phyloP scores from a whole-genome alignment of 2,888 invertebrate species.

The Meiosimyza platycephala region DNA sequence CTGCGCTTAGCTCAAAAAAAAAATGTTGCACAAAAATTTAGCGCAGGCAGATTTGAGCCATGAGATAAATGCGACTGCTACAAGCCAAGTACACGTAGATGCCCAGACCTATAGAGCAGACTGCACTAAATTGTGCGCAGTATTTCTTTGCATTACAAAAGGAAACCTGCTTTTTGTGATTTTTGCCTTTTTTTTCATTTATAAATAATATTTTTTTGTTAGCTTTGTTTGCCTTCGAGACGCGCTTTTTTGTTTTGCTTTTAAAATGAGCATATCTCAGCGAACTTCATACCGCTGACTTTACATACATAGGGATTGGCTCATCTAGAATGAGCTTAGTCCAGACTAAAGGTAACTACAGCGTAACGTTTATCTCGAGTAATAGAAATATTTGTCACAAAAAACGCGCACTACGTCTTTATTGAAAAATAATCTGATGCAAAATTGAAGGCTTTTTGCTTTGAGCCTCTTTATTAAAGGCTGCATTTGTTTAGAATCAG shows the following conservation, averaged over 20 bases:
- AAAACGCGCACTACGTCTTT: constrained; percentile 24
- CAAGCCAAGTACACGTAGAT: not conserved
- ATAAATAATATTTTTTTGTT: no score
- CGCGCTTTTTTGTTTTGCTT: no score
- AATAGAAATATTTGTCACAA: constrained; percentile 34
- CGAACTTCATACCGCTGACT: no score
- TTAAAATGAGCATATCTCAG: no score
- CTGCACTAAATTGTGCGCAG: not conserved
- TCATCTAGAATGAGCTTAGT: no score
- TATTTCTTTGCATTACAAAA: not conserved
- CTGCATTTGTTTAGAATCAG: not conserved
- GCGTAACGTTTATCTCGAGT: not conserved
- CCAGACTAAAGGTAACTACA: no score
- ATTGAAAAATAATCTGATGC: constrained; percentile 29
- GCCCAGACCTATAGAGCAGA: not conserved
- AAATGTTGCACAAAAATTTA: no score
- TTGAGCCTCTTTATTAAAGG: not conserved
- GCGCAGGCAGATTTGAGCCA: constrained; percentile 13
- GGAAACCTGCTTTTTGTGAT: no score
- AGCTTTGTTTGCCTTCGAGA: no score
- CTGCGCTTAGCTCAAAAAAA: no score
- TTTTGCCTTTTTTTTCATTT: no score
- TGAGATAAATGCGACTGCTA: constrained; percentile 18
- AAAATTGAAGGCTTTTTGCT: not conserved
- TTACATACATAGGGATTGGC: no score